phyloP scores from a whole-genome alignment of 2,888 invertebrate genomes.

The Drosophila formosana region DNA sequence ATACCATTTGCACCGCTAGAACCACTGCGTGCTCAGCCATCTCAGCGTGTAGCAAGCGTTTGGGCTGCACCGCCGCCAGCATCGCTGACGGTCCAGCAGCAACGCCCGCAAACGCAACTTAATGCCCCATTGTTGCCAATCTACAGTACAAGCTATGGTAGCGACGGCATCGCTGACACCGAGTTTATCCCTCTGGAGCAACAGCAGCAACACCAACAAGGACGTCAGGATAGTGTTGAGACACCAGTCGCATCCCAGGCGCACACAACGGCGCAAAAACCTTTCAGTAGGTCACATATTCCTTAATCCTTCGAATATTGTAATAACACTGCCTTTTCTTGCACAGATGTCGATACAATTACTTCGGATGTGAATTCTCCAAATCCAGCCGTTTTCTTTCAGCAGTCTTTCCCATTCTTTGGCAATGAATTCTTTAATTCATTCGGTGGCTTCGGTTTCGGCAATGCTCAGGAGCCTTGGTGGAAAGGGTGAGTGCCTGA shows the following conservation, averaged over 20 bases:
- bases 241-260: slow-evolving; percentile 23
- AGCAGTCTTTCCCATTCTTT: slow-evolving; percentile 83
- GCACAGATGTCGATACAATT: slow-evolving; percentile 81
- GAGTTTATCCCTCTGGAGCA: slow-evolving; percentile 81
- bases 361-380: slow-evolving; percentile 77
- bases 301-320: background rate
- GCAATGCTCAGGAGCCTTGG: slow-evolving; percentile 80
- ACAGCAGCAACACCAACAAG: slow-evolving; percentile 52
- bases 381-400: slow-evolving; percentile 80
- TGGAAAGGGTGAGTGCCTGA: slow-evolving; percentile 84
- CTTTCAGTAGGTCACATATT: slow-evolving; percentile 72
- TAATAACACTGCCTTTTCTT: background rate
- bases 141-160: slow-evolving; percentile 71
- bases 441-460: slow-evolving; percentile 83
- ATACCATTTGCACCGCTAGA: slow-evolving; percentile 75
- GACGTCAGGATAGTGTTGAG: slow-evolving; percentile 55
- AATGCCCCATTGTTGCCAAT: slow-evolving; percentile 76
- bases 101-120: slow-evolving; percentile 36
- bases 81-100: slow-evolving; percentile 58
- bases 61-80: slow-evolving; percentile 69
- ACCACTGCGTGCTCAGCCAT: slow-evolving; percentile 67
- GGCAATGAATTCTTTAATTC: slow-evolving; percentile 84
- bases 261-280: slow-evolving; percentile 64
- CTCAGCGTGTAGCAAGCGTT: slow-evolving; percentile 68
- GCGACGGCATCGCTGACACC: slow-evolving; percentile 66